Evolutionary conservation across 2,888 invertebrate species (phyloP), one percentile per base, ranked within the genome.

Genomic region (Glyphotaelius pellucidus): DNA sequence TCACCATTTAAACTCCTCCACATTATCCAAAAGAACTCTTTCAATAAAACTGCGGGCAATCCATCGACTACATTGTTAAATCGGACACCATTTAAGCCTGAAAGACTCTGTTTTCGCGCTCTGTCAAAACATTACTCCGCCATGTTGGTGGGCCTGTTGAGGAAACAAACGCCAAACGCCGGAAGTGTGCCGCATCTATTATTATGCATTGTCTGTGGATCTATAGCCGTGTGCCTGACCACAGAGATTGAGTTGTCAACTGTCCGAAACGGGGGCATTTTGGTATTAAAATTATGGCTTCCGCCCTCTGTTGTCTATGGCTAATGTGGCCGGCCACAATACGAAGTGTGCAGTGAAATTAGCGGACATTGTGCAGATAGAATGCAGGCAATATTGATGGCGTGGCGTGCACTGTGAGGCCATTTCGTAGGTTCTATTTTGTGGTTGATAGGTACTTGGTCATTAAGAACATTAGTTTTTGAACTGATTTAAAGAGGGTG

Each of bases 231-330:
- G 80, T 87, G 89, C 87, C 89, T 47, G 90, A 92, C 91, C 91
- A 84, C 91, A 86, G 80, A 42, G 91, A 92, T 92, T 90, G 92
- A 92, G 92, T 91, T 89, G 92, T 92, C 92, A 91, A 91, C 90
- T 80, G 79, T 91, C 79, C 79, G 80, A 89, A 80, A 67, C 19
- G 79, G 12, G 84, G 67, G 47, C 90, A 67, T 90, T 35, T 92
- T 90, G 88, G 47, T 83, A 91, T 91, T 91, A 79, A 90, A 92
- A 84, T 92, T 92, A 92, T 93, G 32, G 86, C 93, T 90, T 93
- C 93, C 93, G 89, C 85, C 30, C 32, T 31, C 67, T 67, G 80
- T 92, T 91, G 91, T 89, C 91, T 91, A 87, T 92, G 91, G 80
- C 80, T 47, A 32, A 87, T 92, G 52, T 89, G 79, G 90, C 89